These are phyloP conservation scores for Sapajus apella DNA, from an alignment of 2,113 vertebrate genomes.

Conservation along the genomic window DNA sequence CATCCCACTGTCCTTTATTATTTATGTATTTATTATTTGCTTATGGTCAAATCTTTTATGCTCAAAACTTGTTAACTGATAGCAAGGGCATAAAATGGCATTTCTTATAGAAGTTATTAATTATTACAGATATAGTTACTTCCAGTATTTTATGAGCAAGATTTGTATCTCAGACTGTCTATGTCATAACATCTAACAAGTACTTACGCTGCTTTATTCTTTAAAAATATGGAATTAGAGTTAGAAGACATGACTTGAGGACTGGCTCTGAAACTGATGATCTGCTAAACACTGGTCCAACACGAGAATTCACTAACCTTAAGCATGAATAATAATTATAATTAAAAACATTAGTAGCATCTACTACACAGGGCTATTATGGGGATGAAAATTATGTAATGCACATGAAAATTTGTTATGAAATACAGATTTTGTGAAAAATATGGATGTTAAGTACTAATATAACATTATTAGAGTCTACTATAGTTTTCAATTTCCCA, in stretches of 20 bases:
- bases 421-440: not conserved
- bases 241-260: not conserved
- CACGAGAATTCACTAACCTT: not conserved
- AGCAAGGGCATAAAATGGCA: not conserved
- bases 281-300: not conserved
- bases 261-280: not conserved
- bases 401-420: not conserved
- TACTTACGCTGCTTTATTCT: not conserved
- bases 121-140: not conserved
- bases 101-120: not conserved
- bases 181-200: not conserved
- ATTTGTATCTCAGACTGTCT: not conserved
- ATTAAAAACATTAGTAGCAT: not conserved
- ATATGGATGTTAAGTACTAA: not conserved
- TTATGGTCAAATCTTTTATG: not conserved
- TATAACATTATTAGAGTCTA: not conserved
- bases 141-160: not conserved
- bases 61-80: not conserved
- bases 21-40: not conserved
- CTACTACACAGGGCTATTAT: not conserved
- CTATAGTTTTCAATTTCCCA: not conserved
- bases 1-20: accelerated
- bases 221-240: not conserved
- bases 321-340: not conserved
- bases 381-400: not conserved